A percentile compares a stretch with the other conserved stretches of the same genome.
Evolutionary conservation across 1,140 invertebrate species (phyloP).

Genomic region (Heliconius nattereri): DNA sequence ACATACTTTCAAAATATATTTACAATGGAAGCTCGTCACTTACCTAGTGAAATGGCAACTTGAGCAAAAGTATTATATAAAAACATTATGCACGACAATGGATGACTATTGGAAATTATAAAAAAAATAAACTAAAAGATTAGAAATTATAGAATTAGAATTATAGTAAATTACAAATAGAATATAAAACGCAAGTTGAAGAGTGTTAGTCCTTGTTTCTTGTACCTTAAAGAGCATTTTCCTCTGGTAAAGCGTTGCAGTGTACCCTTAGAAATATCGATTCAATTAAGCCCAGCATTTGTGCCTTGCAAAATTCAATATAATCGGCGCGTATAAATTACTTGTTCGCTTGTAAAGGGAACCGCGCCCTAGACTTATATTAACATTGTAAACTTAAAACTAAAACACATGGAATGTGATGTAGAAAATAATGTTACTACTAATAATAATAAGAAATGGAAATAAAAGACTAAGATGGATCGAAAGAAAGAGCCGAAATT

Average conservation of each 20-base stretch:
- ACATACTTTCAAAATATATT: slow-evolving; percentile 67
- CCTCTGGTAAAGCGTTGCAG: slow-evolving; percentile 18
- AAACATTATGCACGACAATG: slow-evolving; percentile 52
- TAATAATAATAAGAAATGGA: background rate
- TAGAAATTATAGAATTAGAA: background rate
- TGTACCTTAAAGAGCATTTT: slow-evolving; percentile 1
- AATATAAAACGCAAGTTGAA: background rate
- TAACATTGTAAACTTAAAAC: slow-evolving; percentile 20
- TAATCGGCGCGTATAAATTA: slow-evolving; percentile 24
- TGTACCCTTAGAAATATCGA: slow-evolving; percentile 26
- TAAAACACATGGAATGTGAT: slow-evolving; percentile 40
- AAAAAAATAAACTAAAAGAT: background rate
- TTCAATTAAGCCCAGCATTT: slow-evolving; percentile 28
- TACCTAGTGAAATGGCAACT: slow-evolving; percentile 72
- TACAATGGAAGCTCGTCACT: slow-evolving; percentile 59
- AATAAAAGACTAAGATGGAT: slow-evolving; percentile 2
- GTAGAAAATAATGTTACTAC: slow-evolving; percentile 18
- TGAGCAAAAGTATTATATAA: slow-evolving; percentile 65
- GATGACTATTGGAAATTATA: slow-evolving; percentile 17
- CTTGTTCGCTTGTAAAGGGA: slow-evolving; percentile 15
- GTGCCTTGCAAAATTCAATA: slow-evolving; percentile 26
- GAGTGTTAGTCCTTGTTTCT: background rate
- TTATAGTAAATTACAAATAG: background rate
- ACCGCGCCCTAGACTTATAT: slow-evolving; percentile 11
- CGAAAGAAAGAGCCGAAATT: slow-evolving; percentile 23